phyloP scores from a whole-genome alignment of 2,888 invertebrate genomes.

The Parnassius orleans region DNA sequence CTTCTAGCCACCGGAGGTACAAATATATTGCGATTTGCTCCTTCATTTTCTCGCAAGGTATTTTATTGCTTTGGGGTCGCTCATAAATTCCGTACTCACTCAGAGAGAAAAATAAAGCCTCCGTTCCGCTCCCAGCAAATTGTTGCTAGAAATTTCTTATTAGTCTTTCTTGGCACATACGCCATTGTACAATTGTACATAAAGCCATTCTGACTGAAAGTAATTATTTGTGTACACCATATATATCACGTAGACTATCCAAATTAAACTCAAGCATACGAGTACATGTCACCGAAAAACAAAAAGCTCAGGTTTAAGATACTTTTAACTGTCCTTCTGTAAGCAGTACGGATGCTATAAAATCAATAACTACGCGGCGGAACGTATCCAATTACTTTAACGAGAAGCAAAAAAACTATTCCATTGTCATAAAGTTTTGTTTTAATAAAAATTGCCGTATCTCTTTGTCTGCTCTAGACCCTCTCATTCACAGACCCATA shows the following conservation, averaged over 20 bases:
- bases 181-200: conserved; percentile 24
- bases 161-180: conserved; percentile 64
- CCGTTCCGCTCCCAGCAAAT: conserved; percentile 61
- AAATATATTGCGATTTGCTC: conserved; percentile 80
- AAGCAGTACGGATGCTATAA: no score
- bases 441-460: no score
- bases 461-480: no score
- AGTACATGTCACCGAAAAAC: no score
- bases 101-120: conserved; percentile 75
- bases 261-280: background rate
- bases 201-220: conserved; percentile 2
- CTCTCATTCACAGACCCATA: no score
- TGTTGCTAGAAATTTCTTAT: conserved; percentile 70
- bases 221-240: background rate
- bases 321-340: no score
- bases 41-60: conserved; percentile 80
- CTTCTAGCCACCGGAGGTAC: conserved; percentile 70
- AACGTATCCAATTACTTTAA: no score
- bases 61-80: conserved; percentile 78
- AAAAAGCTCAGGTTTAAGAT: no score
- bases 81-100: conserved; percentile 77
- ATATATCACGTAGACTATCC: no score
- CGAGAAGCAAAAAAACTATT: no score
- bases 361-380: no score
- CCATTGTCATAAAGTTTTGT: no score